phyloP scores from a whole-genome alignment of 2,113 vertebrate genomes.

The Desmodus rotundus region DNA sequence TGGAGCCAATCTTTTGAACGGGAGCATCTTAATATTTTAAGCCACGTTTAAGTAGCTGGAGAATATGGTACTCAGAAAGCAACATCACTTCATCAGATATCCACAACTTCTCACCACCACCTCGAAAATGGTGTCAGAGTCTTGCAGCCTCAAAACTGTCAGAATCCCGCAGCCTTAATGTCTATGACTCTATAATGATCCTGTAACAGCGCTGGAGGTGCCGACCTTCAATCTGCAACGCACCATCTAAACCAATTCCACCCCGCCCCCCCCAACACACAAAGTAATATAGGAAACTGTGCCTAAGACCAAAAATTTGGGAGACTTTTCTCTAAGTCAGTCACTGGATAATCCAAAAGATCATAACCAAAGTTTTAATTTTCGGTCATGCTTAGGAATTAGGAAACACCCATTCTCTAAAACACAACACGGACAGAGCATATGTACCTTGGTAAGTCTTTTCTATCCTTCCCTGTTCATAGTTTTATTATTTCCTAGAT shows the following conservation, averaged over 20 bases:
- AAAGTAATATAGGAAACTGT: not conserved
- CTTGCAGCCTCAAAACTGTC: not conserved
- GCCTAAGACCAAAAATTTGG: not conserved
- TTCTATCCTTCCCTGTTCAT: not conserved
- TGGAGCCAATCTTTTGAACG: not conserved
- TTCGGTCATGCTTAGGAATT: not conserved
- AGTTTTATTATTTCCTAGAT: not conserved
- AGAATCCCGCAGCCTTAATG: not conserved
- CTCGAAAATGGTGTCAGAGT: not conserved
- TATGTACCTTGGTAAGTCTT: not conserved
- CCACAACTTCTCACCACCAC: not conserved
- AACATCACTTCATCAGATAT: not conserved
- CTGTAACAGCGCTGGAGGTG: accelerated
- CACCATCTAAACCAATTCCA: not conserved
- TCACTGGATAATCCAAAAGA: not conserved
- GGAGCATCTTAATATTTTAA: not conserved
- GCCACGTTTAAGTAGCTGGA: not conserved
- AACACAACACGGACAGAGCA: not conserved
- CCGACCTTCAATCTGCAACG: not conserved
- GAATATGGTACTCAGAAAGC: not conserved
- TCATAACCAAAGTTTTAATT: not conserved
- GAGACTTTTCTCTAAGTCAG: not conserved
- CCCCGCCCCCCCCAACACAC: not conserved
- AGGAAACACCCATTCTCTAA: conserved; percentile 17
- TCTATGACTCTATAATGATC: not conserved